Evolutionary conservation across 2,797 vertebrate species (phyloP).

Genomic region (Thalassophryne amazonica): DNA sequence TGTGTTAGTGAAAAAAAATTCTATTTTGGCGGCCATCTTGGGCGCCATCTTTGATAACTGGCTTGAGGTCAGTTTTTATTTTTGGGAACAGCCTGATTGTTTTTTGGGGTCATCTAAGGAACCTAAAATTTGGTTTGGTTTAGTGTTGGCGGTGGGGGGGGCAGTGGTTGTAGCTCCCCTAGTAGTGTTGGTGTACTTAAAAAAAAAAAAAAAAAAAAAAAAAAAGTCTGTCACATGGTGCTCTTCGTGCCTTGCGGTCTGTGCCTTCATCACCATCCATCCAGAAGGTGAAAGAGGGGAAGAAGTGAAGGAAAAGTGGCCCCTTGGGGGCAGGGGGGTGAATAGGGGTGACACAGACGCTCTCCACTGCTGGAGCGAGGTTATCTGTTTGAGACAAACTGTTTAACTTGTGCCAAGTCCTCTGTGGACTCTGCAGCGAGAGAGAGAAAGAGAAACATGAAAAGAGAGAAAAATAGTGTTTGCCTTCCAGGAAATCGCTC

Average conservation of each 20-base stretch:
- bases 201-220: too few relatives aligned
- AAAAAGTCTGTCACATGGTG: neutral
- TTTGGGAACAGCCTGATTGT: too few relatives aligned
- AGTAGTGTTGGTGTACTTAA: too few relatives aligned
- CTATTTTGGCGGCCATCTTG: too few relatives aligned
- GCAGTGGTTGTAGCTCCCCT: too few relatives aligned
- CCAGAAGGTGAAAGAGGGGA: constrained; percentile 19
- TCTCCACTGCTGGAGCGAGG: constrained; percentile 39
- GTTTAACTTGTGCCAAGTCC: constrained; percentile 41
- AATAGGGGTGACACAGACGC: constrained; percentile 33
- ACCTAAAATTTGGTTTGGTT: too few relatives aligned
- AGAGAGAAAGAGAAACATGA: constrained; percentile 13
- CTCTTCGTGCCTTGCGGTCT: constrained; percentile 14
- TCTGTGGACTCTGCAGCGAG: constrained; percentile 21
- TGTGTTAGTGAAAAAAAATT: too few relatives aligned
- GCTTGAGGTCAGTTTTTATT: too few relatives aligned
- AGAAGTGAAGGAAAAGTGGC: neutral
- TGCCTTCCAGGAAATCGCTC: constrained; percentile 48
- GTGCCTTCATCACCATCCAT: constrained; percentile 38
- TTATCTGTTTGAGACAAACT: constrained; percentile 51
- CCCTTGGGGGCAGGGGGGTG: constrained; percentile 29
- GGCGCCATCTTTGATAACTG: too few relatives aligned
- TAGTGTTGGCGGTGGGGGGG: too few relatives aligned
- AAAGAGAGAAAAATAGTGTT: constrained; percentile 23
- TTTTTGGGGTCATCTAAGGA: too few relatives aligned